phyloP scores from a whole-genome alignment of 2,113 vertebrate species.

The Phylloscopus whistleri region DNA sequence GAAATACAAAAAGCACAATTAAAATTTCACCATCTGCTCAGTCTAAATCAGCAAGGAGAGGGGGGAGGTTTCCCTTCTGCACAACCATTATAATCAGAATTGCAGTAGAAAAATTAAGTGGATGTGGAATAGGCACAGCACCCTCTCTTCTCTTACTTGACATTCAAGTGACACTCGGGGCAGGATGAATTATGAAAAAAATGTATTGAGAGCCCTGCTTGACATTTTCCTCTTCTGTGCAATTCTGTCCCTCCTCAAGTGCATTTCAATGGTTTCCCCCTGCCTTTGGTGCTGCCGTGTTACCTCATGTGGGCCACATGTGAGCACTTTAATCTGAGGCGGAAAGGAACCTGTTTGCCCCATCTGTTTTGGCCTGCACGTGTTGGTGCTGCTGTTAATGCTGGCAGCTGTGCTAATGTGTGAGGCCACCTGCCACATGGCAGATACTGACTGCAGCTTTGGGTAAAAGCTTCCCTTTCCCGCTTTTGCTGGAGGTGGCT shows the following conservation, averaged over 20 bases:
- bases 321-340: constrained; percentile 44
- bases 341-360: constrained; percentile 22
- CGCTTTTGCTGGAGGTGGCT: not conserved
- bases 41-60: constrained; percentile 42
- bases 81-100: constrained; percentile 31
- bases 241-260: not conserved
- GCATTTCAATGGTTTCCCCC: constrained; percentile 35
- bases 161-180: constrained; percentile 24
- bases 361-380: constrained; percentile 67
- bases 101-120: not conserved
- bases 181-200: not conserved
- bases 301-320: constrained; percentile 32
- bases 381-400: constrained; percentile 60
- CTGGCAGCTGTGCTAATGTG: constrained; percentile 71
- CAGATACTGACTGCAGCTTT: not conserved
- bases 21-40: constrained; percentile 71
- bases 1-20: constrained; percentile 52
- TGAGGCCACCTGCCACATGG: constrained; percentile 67
- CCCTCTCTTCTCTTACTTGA: not conserved
- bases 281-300: constrained; percentile 25
- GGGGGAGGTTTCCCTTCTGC: not conserved
- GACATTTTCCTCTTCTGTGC: not conserved
- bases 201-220: not conserved
- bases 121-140: not conserved
- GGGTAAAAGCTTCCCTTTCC: not conserved